These are phyloP conservation scores for Hucho hucho DNA, from an alignment of 2,113 vertebrate species.

Conservation along the genomic window DNA sequence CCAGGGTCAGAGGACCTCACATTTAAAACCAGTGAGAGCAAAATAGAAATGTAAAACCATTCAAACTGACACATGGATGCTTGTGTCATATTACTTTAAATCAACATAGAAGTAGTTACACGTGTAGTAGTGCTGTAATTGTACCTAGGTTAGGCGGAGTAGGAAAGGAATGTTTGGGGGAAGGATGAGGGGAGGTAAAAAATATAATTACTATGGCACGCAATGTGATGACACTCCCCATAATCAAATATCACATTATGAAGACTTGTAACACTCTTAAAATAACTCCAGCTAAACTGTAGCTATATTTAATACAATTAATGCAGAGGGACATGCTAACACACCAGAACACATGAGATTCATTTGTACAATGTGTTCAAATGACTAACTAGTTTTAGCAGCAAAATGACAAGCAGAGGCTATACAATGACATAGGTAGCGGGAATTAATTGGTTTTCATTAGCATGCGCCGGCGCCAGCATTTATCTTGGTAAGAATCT, in stretches of 20 bases:
- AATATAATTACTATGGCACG: too few relatives aligned
- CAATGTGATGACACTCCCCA: too few relatives aligned
- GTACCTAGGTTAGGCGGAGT: too few relatives aligned
- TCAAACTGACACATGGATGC: background rate
- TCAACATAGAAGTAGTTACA: too few relatives aligned
- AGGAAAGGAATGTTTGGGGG: too few relatives aligned
- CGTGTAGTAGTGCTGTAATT: too few relatives aligned
- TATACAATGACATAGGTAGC: conserved; percentile 33
- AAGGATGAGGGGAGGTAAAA: too few relatives aligned
- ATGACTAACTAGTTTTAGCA: conserved; percentile 20
- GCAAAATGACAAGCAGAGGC: background rate
- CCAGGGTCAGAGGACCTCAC: too few relatives aligned
- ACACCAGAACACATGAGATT: background rate
- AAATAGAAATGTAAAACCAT: background rate
- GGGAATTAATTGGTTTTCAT: conserved; percentile 55
- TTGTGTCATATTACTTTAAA: too few relatives aligned
- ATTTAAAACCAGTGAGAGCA: too few relatives aligned
- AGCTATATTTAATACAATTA: background rate
- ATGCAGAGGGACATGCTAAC: background rate
- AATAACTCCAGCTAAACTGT: too few relatives aligned
- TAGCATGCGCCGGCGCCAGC: conserved; percentile 21
- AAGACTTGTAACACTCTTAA: too few relatives aligned
- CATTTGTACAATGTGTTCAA: conserved; percentile 17
- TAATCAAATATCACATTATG: background rate
- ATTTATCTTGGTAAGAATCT: conserved; percentile 50